A percentile compares a stretch with the other conserved stretches of the same genome.
Conservation (phyloP, 2,113 vertebrate species). For the Osmerus eperlanus region DNA sequence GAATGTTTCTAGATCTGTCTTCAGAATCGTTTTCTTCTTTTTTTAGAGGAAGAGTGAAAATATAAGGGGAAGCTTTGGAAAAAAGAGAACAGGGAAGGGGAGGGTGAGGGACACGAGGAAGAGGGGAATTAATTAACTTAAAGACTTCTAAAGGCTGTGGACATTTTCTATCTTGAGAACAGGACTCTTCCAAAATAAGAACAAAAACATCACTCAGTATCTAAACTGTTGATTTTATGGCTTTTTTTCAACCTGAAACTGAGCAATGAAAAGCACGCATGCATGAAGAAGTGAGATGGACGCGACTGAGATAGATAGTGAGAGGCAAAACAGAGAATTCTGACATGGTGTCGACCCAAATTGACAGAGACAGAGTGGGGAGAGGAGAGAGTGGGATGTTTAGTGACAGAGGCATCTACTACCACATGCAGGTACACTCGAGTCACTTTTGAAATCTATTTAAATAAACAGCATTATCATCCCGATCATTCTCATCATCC, state of each 20-base stretch:
- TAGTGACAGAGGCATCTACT: conserved; percentile 55
- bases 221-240: conserved; percentile 36
- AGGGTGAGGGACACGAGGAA: conserved; percentile 11
- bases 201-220: conserved; percentile 38
- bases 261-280: conserved; percentile 35
- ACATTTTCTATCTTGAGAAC: conserved; percentile 29
- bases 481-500: background rate
- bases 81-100: conserved; percentile 1
- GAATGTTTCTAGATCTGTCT: conserved; percentile 1
- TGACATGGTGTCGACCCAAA: conserved; percentile 70
- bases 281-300: conserved; percentile 49
- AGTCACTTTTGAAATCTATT: conserved; percentile 44
- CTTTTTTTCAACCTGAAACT: conserved; percentile 17
- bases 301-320: conserved; percentile 47
- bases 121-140: conserved; percentile 47
- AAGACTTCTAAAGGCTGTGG: conserved; percentile 44
- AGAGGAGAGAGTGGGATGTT: conserved; percentile 61
- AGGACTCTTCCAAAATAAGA: conserved; percentile 36
- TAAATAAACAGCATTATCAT: conserved; percentile 15
- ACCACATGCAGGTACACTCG: conserved; percentile 63
- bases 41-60: conserved; percentile 8
- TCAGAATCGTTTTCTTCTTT: conserved; percentile 8
- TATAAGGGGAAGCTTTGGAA: conserved; percentile 11
- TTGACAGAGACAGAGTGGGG: conserved; percentile 54
- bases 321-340: conserved; percentile 55